Evolutionary conservation across 2,797 vertebrate species (phyloP), one percentile per base, ranked within the genome.

Genomic region (Falco peregrinus): DNA sequence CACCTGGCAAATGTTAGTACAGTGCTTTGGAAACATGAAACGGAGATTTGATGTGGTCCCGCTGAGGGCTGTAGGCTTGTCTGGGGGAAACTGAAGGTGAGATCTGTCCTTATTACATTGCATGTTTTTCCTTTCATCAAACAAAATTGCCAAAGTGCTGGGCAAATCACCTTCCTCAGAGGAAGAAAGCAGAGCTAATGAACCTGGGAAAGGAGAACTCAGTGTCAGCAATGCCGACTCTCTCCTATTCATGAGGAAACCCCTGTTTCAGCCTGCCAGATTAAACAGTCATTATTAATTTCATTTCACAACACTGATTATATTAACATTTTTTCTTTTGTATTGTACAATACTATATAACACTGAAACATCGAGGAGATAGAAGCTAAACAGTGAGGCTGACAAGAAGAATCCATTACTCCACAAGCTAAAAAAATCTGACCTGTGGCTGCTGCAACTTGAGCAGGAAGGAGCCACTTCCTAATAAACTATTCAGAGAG

Each of bases 261-360:
- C 50, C 70, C 45, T 45, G 14, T 78, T 95, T 83, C 65, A 90
- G 24, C 33, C 64, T 50, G 63, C 33, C 68, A 83, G 53, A 80
- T 9, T 87, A 82, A 91, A 64, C 24, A 80, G 54, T n/a, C 81
- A n/a, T 82, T 90, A 89, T 82, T 90, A 82, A 95, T 71, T 61
- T 69, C 33, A 85, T 93, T 89, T 83, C 47, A 75, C 31, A 89
- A 68, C n/a, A 51, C 50, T 78, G 88, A 95, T 93, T 87, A 24
- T 59, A 81, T 91, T 78, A 94, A 71, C 48, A 73, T 75, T 89
- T 59, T 89, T 89, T 81, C 26, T 81, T 91, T 82, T 70, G 63
- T 75, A 54, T 75, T 69, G 71, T 48, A 68, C 28, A 64, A 43
- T 60, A 33, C 43, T 61, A 18, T 29, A 3, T 16, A 82, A 56